A percentile compares a stretch with the other conserved stretches of the same genome.
phyloP scores from a whole-genome alignment of 2,888 invertebrate genomes.

The Tetragonula carbonaria region DNA sequence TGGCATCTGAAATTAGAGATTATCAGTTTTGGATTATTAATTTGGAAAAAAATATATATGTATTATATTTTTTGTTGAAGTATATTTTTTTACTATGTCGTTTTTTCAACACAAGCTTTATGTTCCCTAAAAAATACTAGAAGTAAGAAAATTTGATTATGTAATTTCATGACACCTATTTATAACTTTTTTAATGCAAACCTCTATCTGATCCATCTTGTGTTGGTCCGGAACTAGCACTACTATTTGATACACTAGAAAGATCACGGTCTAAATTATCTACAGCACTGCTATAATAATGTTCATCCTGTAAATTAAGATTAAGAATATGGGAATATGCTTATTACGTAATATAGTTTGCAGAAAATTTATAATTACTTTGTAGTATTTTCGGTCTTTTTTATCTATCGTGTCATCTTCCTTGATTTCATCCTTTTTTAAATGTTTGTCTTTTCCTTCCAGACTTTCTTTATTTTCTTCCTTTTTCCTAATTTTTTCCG shows the following conservation, averaged over 20 bases:
- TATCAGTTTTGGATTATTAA: conserved; percentile 10
- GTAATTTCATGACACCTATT: background rate
- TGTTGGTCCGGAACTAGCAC: conserved; percentile 82
- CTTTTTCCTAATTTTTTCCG: conserved; percentile 80
- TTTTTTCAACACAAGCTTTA: background rate
- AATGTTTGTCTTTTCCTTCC: conserved; percentile 84
- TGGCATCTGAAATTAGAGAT: conserved; percentile 87
- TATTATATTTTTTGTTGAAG: background rate
- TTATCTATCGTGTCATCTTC: conserved; percentile 84
- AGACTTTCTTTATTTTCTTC: conserved; percentile 82
- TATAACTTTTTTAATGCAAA: conserved; percentile 73
- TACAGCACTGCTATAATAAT: conserved; percentile 83
- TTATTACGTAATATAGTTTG: background rate
- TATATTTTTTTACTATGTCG: background rate
- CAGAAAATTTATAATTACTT: conserved; percentile 84
- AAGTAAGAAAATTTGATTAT: background rate
- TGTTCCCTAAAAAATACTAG: conserved; percentile 1
- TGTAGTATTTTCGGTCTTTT: conserved; percentile 86
- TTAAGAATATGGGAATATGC: background rate
- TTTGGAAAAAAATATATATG: background rate
- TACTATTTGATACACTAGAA: conserved; percentile 85
- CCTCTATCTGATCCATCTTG: conserved; percentile 85
- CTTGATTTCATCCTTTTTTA: conserved; percentile 85
- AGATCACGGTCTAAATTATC: conserved; percentile 86
- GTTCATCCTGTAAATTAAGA: conserved; percentile 83